phyloP scores from a whole-genome alignment of 2,888 invertebrate species.

The Lasioglossum calceatum region DNA sequence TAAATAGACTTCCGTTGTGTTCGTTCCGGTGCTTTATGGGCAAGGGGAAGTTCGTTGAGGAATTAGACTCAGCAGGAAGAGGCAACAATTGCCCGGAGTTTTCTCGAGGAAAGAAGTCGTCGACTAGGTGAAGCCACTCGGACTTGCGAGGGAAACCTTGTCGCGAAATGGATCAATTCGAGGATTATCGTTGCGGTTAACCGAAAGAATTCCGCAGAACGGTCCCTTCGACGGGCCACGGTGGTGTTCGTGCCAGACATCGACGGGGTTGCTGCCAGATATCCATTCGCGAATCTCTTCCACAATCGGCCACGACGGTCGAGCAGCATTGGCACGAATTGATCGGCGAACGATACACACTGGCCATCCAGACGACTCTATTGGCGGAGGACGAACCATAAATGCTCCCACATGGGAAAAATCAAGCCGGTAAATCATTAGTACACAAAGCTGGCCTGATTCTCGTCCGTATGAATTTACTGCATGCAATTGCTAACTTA shows the following conservation, averaged over 20 bases:
- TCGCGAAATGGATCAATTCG: conserved; percentile 59
- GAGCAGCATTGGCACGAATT: conserved; percentile 58
- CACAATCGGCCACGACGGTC: conserved; percentile 58
- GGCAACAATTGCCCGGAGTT: not conserved
- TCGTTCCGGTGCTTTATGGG: not conserved
- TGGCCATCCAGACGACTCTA: not conserved
- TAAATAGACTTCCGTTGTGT: not conserved
- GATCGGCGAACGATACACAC: conserved; percentile 35
- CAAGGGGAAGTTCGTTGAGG: not conserved
- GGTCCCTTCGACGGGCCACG: conserved; percentile 36
- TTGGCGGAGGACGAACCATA: not conserved
- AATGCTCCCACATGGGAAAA: not conserved
- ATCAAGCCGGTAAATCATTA: not conserved
- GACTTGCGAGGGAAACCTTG: conserved; percentile 44
- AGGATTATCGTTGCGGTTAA: conserved; percentile 65
- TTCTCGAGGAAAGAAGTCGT: not conserved
- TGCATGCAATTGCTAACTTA: not conserved
- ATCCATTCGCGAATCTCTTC: conserved; percentile 39
- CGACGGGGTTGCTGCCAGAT: conserved; percentile 22
- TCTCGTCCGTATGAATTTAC: not conserved
- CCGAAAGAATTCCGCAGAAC: conserved; percentile 63
- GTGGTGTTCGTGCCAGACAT: conserved; percentile 46
- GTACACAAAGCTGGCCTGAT: not conserved
- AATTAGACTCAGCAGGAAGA: not conserved
- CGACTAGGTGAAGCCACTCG: conserved; percentile 23